phyloP scores from a whole-genome alignment of 2,113 vertebrate species.

The Xyrauchen texanus region DNA sequence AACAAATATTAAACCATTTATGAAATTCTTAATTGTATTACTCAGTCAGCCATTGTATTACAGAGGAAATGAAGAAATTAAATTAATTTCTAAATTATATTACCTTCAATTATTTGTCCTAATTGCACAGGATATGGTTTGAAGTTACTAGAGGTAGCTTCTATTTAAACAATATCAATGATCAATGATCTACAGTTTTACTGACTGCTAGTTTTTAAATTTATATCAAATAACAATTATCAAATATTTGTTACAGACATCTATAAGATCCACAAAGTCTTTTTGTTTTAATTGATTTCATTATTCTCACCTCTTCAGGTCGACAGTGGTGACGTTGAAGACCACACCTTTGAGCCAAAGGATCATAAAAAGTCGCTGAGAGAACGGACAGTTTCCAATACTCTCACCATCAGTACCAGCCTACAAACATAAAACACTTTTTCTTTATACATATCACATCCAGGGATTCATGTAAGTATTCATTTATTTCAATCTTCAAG shows the following conservation, averaged over 20 bases:
- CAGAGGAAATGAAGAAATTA: neutral
- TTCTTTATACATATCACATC: too few relatives aligned
- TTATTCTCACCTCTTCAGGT: conserved; percentile 86
- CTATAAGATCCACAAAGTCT: neutral
- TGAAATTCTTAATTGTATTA: neutral
- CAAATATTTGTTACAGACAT: neutral
- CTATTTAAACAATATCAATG: neutral
- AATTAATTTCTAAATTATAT: neutral
- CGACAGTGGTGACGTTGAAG: conserved; percentile 98
- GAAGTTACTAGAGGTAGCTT: too few relatives aligned
- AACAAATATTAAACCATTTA: conserved; percentile 16
- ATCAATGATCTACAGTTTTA: neutral
- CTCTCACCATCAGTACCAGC: conserved; percentile 95
- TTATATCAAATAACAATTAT: too few relatives aligned
- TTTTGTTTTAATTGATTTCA: neutral
- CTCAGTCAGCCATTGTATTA: neutral
- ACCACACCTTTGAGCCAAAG: conserved; percentile 99
- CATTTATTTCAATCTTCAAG: too few relatives aligned
- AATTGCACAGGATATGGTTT: neutral
- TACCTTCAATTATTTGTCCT: neutral
- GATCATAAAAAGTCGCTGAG: conserved; percentile 98
- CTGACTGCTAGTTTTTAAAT: too few relatives aligned
- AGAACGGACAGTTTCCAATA: conserved; percentile 98
- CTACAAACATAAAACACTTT: conserved; percentile 65
- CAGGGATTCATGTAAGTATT: neutral